Evolutionary conservation across 1,140 invertebrate genomes (phyloP), one percentile per base, ranked within the genome.

Genomic region (Temnothorax nylanderi): DNA sequence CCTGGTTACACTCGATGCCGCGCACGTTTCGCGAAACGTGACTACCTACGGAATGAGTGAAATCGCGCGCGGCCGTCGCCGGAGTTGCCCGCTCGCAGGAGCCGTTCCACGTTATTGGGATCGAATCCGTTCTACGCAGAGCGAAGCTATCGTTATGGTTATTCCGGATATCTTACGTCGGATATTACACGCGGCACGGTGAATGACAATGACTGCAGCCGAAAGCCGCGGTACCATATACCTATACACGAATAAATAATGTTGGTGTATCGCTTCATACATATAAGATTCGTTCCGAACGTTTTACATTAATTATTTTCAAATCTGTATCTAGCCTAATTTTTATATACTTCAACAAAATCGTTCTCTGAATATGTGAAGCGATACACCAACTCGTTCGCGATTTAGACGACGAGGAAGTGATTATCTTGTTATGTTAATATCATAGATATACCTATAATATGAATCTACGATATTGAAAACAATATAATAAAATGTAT

Each of bases 11-110:
- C 37, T 26, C 69, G 71, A 90, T 90, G 88, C 88, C 71, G 88
- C 58, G 88, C 88, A 90, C 88, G 88, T 90, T 90, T 90, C 88
- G 80, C 80, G 84, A 88, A 90, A 90, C 88, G 88, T 90, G 88
- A 90, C 88, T 89, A 80, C 72, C 88, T 77, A 67, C 72, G 56
- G 88, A 87, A 86, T 81, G 85, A 77, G 76, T 69, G 76, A 87
- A 82, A 90, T 71, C 88, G 84, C 86, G 85, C 88, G 67, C 41
- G 60, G 67, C 44, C 34, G 49, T n/a, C 32, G 18, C 18, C 41
- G 56, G n/a, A 82, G 84, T 89, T 89, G 88, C 80, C 62, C 64
- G 74, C 85, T 74, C 47, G 44, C 76, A 71, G 88, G 88, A 62
- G 88, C 47, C 67, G 32, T 64, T 10, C 41, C 18, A 37, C 80